A percentile compares a stretch with the other conserved stretches of the same genome.
Evolutionary conservation across 1,140 invertebrate species (phyloP).

Genomic region (Platyscapa corneri): DNA sequence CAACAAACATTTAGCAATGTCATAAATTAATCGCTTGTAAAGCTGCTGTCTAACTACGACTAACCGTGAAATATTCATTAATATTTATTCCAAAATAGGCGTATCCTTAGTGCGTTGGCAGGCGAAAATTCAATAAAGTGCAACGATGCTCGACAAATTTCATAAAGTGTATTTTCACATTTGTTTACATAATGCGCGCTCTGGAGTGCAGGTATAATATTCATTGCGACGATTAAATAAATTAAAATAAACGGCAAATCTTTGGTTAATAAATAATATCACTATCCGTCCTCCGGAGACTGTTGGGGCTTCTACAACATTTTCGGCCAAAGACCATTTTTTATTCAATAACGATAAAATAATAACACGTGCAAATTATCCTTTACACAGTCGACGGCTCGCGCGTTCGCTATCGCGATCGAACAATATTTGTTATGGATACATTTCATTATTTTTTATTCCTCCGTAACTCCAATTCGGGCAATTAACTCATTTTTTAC

Average conservation of each 20-base stretch:
- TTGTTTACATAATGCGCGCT: too few species aligned
- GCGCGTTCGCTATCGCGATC: too few species aligned
- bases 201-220: too few species aligned
- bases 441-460: neutral
- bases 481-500: neutral
- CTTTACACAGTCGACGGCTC: too few species aligned
- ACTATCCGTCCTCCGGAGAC: neutral
- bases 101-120: neutral
- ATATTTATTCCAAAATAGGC: neutral
- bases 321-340: too few species aligned
- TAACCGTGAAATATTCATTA: neutral
- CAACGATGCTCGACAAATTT: neutral
- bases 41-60: neutral
- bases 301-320: neutral
- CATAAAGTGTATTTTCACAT: too few species aligned
- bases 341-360: too few species aligned
- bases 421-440: too few species aligned
- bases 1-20: neutral
- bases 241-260: too few species aligned
- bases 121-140: neutral
- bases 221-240: too few species aligned
- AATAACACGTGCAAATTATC: too few species aligned
- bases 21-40: neutral
- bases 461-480: neutral
- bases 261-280: too few species aligned